Evolutionary conservation across 2,888 invertebrate genomes (phyloP).

Genomic region (Ophion ellenae): DNA sequence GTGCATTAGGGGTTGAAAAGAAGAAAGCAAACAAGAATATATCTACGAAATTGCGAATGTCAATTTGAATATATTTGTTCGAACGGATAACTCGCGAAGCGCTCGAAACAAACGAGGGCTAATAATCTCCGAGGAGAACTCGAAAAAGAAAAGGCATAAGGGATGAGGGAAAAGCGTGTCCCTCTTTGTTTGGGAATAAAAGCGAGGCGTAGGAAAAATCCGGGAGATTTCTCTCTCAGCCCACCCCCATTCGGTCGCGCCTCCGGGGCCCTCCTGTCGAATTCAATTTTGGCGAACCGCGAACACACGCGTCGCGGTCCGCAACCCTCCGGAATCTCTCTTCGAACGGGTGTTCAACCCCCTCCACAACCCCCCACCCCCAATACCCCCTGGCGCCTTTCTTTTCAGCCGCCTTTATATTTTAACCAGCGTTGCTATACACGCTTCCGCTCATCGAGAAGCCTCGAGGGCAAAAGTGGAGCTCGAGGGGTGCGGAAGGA

Average conservation of each 20-base stretch:
- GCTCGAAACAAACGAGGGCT: background rate
- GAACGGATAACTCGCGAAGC: background rate
- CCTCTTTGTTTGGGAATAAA: slow-evolving; percentile 3
- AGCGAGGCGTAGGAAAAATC: slow-evolving; percentile 29
- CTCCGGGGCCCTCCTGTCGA: slow-evolving; percentile 29
- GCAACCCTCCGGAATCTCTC: slow-evolving; percentile 48
- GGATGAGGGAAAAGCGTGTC: background rate
- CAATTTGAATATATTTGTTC: background rate
- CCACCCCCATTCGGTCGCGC: background rate
- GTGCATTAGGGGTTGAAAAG: too few species aligned
- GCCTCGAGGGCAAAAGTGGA: slow-evolving; percentile 56
- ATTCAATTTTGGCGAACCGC: slow-evolving; percentile 60
- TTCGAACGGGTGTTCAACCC: background rate
- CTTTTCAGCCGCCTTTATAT: slow-evolving; percentile 6
- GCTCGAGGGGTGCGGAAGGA: slow-evolving; percentile 32
- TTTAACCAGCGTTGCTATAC: slow-evolving; percentile 6
- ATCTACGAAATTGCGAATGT: background rate
- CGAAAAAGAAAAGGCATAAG: background rate
- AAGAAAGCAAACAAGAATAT: too few species aligned
- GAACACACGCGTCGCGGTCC: slow-evolving; percentile 4
- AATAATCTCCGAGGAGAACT: slow-evolving; percentile 1
- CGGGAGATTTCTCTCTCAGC: slow-evolving; percentile 26
- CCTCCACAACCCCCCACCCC: background rate
- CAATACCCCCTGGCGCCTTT: background rate
- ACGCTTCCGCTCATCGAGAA: slow-evolving; percentile 49